phyloP scores from a whole-genome alignment of 2,888 invertebrate species.

The Zele albiditarsus region DNA sequence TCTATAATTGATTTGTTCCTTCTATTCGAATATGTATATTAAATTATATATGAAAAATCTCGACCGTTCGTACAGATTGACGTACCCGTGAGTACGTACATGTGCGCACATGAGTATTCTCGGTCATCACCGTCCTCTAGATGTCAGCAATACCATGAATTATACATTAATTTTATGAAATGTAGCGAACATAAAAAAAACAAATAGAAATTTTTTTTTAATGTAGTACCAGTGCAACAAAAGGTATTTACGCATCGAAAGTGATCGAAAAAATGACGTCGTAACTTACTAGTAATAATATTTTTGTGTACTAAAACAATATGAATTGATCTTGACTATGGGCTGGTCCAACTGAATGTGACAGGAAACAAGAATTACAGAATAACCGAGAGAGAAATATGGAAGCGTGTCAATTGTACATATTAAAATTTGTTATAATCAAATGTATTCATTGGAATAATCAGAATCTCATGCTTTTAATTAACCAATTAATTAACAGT shows the following conservation, averaged over 20 bases:
- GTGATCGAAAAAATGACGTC: slow-evolving; percentile 32
- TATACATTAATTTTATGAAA: slow-evolving; percentile 30
- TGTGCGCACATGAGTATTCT: slow-evolving; percentile 54
- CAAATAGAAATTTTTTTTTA: slow-evolving; percentile 12
- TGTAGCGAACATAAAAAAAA: slow-evolving; percentile 30
- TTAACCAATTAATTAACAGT: not conserved
- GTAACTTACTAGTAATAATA: slow-evolving; percentile 11
- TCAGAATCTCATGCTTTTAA: not conserved
- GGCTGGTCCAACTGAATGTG: slow-evolving; percentile 44
- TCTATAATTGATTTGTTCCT: not conserved
- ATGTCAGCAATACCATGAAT: slow-evolving; percentile 33
- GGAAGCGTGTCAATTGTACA: slow-evolving; percentile 14
- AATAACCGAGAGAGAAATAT: slow-evolving; percentile 30
- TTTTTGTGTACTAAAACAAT: not conserved
- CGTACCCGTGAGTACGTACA: slow-evolving; percentile 56
- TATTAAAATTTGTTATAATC: slow-evolving; percentile 9
- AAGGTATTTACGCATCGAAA: slow-evolving; percentile 23
- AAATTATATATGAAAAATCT: slow-evolving; percentile 20
- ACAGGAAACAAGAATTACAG: slow-evolving; percentile 14
- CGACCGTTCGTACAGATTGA: slow-evolving; percentile 58
- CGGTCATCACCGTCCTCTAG: slow-evolving; percentile 34
- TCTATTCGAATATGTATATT: slow-evolving; percentile 7
- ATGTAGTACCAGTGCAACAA: slow-evolving; percentile 29
- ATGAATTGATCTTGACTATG: slow-evolving; percentile 37
- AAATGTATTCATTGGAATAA: not conserved